Evolutionary conservation across 2,888 invertebrate species (phyloP).

Genomic region (Archaeoteleia sp.): DNA sequence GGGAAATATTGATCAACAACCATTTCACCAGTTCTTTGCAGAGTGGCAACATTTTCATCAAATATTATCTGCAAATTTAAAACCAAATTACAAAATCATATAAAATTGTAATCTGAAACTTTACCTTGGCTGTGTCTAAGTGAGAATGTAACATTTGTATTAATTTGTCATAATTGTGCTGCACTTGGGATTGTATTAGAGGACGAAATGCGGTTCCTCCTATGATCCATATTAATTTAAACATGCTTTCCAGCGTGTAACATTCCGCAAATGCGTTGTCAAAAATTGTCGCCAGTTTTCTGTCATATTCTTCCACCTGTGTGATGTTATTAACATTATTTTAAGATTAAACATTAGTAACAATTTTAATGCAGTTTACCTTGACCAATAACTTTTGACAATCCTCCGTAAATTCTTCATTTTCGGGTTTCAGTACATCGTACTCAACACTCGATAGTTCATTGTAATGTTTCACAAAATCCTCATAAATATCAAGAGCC

Average conservation of each 20-base stretch:
- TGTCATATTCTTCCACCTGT: slow-evolving; percentile 82
- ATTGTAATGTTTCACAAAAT: slow-evolving; percentile 65
- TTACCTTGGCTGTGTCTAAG: slow-evolving; percentile 80
- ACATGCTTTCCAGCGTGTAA: slow-evolving; percentile 79
- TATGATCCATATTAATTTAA: slow-evolving; percentile 83
- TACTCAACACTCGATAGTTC: slow-evolving; percentile 77
- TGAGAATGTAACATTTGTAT: slow-evolving; percentile 81
- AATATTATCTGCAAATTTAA: slow-evolving; percentile 57
- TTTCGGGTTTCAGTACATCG: slow-evolving; percentile 85
- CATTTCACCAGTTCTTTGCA: slow-evolving; percentile 46
- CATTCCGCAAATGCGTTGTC: slow-evolving; percentile 89
- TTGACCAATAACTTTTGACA: slow-evolving; percentile 79
- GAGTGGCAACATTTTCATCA: slow-evolving; percentile 57
- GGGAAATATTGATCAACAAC: slow-evolving; percentile 83
- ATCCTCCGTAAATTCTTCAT: slow-evolving; percentile 81
- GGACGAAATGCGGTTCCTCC: slow-evolving; percentile 86
- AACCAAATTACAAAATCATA: slow-evolving; percentile 2
- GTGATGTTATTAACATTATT: slow-evolving; percentile 3
- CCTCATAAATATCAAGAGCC: slow-evolving; percentile 73
- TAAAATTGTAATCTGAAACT: slow-evolving; percentile 6
- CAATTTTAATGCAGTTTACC: slow-evolving; percentile 61
- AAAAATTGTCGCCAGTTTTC: slow-evolving; percentile 86
- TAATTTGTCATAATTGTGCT: slow-evolving; percentile 81
- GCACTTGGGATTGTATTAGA: slow-evolving; percentile 83
- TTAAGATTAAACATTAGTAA: slow-evolving; percentile 1